Evolutionary conservation across 2,797 vertebrate species (phyloP).

Genomic region (Poeciliopsis infans): DNA sequence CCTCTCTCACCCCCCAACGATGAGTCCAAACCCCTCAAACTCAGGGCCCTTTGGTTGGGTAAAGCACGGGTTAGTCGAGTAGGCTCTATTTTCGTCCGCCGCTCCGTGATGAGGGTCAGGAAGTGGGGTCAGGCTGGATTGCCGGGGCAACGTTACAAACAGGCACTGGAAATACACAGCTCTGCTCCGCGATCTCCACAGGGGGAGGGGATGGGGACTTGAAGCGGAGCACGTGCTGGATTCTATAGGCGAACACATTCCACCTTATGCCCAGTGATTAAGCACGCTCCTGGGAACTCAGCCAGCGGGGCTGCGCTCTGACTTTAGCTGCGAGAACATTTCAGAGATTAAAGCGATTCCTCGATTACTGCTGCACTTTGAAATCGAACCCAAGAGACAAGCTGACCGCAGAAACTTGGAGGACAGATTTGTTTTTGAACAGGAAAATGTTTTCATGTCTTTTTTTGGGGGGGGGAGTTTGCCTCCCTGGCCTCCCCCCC

Average conservation of each 20-base stretch:
- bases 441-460: not conserved
- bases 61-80: conserved; percentile 1
- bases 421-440: not conserved
- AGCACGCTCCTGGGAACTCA: not conserved
- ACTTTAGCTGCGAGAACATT: conserved; percentile 12
- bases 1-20: rapidly evolving
- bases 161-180: conserved; percentile 64
- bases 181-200: conserved; percentile 43
- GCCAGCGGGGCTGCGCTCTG: conserved; percentile 2
- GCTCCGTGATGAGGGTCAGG: conserved; percentile 30
- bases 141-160: conserved; percentile 69
- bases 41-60: conserved; percentile 26
- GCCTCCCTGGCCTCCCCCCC: too few relatives aligned
- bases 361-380: conserved; percentile 13
- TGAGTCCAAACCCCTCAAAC: conserved; percentile 36
- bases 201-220: conserved; percentile 1
- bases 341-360: conserved; percentile 12
- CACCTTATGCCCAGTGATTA: conserved; percentile 5
- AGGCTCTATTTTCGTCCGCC: conserved; percentile 69
- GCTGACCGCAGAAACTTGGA: conserved; percentile 8
- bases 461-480: too few relatives aligned
- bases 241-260: conserved; percentile 17
- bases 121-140: conserved; percentile 43
- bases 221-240: conserved; percentile 14
- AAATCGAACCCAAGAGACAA: conserved; percentile 2